Base-by-base conservation (phyloP, 2,113 vertebrate genomes). In the Hirundichthys speculiger region DNA sequence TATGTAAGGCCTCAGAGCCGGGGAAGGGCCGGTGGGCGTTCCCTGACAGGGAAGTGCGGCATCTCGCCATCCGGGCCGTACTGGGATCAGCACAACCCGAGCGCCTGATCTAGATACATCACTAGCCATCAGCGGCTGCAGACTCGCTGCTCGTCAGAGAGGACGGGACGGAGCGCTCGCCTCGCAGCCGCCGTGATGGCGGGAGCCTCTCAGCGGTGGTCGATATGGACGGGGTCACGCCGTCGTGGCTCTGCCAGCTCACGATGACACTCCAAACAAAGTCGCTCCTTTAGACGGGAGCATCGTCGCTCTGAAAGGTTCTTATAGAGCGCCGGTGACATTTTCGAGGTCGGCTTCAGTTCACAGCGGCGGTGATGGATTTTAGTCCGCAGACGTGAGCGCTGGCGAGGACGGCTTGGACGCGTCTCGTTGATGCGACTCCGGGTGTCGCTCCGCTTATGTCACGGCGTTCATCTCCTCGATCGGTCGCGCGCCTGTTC, bases 101-200 rank as follows among this genome's bases (percentile, higher is more conserved):
- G 75, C 20, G 80, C 61, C 86, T 79, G 83, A 84, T 88, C 84
- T 67, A 77, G 85, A 87, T 76, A 81, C 79, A 87, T 84, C 79
- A 75, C 84, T 60, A 54, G 51, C 78, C 77, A 79, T 83, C 86
- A 84, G 67, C 48, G 45, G 70, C 76, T 75, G 51, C 45, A 48
- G 57, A 38, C 83, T 79, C 2, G 22, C 53, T 55, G 76, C 62
- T 57, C 79, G 85, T 83, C 73, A 71, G 13, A 69, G 49, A 49
- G 70, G 64, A 80, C 79, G 41, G 77, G 65, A 65, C 14, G 49
- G 63, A 67, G 66, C 30, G 67, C 61, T 69, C 57, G 39, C 72
- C 80, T 70, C 14, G 49, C 75, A 80, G 81, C 72, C 42, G 62
- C 41, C 65, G 63, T 71, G 77, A 69, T 55, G 69, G 64, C 72